Conservation (phyloP, 2,888 invertebrate species). For the Spodoptera exigua region DNA sequence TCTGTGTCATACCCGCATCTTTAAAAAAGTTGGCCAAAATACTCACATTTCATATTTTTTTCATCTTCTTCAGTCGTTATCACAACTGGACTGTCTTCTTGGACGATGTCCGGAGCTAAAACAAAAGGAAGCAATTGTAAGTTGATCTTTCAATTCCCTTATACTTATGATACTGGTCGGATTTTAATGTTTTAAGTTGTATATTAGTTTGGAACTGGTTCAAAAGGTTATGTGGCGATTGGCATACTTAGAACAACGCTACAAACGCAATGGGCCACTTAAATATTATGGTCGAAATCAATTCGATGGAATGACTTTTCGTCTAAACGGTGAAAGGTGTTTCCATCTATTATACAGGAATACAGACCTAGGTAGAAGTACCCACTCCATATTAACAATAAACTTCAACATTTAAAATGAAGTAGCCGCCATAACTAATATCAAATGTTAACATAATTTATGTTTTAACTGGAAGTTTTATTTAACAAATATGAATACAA, state of each 20-base stretch:
- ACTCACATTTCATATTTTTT: slow-evolving; percentile 94
- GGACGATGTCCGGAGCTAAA: slow-evolving; percentile 93
- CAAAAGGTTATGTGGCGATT: not conserved
- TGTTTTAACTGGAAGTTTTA: slow-evolving; percentile 42
- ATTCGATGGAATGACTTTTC: slow-evolving; percentile 39
- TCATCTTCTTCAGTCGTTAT: slow-evolving; percentile 92
- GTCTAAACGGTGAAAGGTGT: slow-evolving; percentile 39
- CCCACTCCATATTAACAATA: slow-evolving; percentile 23
- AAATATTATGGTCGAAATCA: slow-evolving; percentile 34
- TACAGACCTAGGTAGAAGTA: slow-evolving; percentile 11
- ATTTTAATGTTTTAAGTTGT: no score
- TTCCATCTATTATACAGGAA: slow-evolving; percentile 28
- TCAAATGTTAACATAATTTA: slow-evolving; percentile 40
- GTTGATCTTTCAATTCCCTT: not conserved
- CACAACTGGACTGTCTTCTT: slow-evolving; percentile 91
- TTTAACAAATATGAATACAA: no score
- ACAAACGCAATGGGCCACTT: slow-evolving; percentile 21
- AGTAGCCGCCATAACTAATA: slow-evolving; percentile 13
- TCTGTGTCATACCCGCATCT: no score
- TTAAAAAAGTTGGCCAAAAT: not conserved
- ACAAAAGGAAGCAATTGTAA: slow-evolving; percentile 66
- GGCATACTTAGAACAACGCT: slow-evolving; percentile 2
- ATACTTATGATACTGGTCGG: no score
- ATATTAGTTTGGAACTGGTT: no score
- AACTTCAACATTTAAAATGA: slow-evolving; percentile 32